phyloP scores from a whole-genome alignment of 1,140 invertebrate genomes.

The Atta colombica region DNA sequence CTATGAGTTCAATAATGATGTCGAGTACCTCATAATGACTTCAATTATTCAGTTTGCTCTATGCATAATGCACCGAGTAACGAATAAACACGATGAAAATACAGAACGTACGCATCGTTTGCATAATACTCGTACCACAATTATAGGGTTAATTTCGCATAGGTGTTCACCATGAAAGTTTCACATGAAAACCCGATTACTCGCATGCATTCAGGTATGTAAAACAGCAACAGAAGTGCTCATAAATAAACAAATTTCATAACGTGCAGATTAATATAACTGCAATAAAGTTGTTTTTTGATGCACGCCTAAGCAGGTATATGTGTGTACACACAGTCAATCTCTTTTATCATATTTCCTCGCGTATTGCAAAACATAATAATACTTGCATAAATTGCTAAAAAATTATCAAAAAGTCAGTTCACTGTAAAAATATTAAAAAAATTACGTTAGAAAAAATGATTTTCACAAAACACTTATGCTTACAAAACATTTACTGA shows the following conservation, averaged over 20 bases:
- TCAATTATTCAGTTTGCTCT: conserved; percentile 48
- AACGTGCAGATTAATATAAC: conserved; percentile 38
- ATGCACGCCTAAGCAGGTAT: neutral
- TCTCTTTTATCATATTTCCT: neutral
- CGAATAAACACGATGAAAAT: conserved; percentile 56
- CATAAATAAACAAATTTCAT: conserved; percentile 43
- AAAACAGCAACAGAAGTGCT: conserved; percentile 12
- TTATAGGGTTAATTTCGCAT: conserved; percentile 61
- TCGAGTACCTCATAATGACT: conserved; percentile 28
- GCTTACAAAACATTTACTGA: too few relatives aligned
- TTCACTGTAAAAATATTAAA: neutral
- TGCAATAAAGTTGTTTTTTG: conserved; percentile 9
- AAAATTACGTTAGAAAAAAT: neutral
- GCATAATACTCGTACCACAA: conserved; percentile 50
- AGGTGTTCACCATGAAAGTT: conserved; percentile 39
- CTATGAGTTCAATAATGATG: neutral
- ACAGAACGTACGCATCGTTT: conserved; percentile 48
- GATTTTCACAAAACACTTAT: too few relatives aligned
- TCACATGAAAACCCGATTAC: conserved; percentile 27
- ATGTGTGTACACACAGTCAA: too few relatives aligned
- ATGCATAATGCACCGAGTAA: conserved; percentile 40
- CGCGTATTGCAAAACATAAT: neutral
- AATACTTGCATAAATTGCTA: neutral
- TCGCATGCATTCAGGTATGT: neutral
- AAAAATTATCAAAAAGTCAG: neutral